These are phyloP conservation scores for Apus apus DNA, from an alignment of 2,113 vertebrate species.

Conservation along the genomic window DNA sequence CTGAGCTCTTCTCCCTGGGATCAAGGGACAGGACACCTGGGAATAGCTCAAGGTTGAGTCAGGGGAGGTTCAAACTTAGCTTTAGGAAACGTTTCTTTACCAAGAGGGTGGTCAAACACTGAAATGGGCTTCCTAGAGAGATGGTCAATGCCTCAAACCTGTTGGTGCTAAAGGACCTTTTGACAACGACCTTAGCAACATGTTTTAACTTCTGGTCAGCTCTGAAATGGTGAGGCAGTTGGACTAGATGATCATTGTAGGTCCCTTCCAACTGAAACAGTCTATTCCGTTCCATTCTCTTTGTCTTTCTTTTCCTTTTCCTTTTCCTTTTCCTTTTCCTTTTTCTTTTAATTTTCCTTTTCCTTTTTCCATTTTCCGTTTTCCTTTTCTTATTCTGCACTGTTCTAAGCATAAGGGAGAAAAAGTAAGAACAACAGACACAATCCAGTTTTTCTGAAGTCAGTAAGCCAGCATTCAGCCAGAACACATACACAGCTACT, in stretches of 20 bases:
- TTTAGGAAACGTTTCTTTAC: neutral
- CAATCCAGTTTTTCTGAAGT: too few species aligned
- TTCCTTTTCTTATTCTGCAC: too few species aligned
- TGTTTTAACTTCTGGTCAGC: neutral
- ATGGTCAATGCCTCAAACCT: accelerated
- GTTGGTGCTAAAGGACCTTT: neutral
- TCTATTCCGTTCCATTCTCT: neutral
- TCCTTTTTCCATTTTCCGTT: too few species aligned
- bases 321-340: too few species aligned
- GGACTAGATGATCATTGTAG: neutral
- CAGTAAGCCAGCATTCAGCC: too few species aligned
- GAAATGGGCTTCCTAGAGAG: neutral
- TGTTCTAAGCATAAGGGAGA: too few species aligned
- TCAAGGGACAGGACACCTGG: neutral
- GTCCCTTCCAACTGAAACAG: neutral
- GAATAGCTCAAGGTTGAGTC: neutral
- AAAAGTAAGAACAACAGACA: too few species aligned
- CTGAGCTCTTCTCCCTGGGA: neutral
- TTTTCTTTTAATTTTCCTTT: too few species aligned
- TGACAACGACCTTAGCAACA: neutral
- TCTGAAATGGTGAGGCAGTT: neutral
- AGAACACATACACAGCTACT: too few species aligned
- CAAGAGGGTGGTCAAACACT: accelerated
- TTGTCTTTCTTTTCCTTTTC: too few species aligned
- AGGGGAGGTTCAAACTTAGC: neutral